phyloP scores from a whole-genome alignment of 2,797 vertebrate species.

The Varecia variegata region DNA sequence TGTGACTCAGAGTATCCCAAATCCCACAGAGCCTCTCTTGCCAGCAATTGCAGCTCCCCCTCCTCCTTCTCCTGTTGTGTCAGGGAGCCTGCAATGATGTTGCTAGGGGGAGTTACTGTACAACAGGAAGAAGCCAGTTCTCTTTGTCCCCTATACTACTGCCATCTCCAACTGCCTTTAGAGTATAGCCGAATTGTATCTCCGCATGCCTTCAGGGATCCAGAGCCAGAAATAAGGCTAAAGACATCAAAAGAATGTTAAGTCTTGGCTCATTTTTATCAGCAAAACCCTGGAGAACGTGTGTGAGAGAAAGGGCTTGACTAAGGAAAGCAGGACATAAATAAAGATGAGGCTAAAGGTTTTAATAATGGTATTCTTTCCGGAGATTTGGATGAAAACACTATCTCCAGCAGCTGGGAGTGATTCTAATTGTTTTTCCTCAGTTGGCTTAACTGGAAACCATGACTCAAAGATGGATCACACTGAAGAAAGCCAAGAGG shows the following conservation, averaged over 20 bases:
- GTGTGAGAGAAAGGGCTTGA: neutral
- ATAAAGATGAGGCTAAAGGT: neutral
- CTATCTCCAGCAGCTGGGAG: neutral
- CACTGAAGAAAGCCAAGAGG: neutral
- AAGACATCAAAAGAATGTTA: neutral
- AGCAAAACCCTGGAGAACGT: neutral
- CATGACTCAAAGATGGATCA: neutral
- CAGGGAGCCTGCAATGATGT: neutral
- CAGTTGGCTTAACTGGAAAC: neutral
- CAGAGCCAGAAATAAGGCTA: neutral
- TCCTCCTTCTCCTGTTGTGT: neutral
- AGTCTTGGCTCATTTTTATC: neutral
- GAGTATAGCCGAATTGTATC: neutral
- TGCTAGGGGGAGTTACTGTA: neutral
- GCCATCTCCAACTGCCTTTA: neutral
- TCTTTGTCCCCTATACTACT: neutral
- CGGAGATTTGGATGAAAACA: neutral
- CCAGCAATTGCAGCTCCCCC: neutral
- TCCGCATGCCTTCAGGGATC: neutral
- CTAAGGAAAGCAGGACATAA: neutral
- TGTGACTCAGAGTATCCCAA: neutral
- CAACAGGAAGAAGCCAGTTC: neutral
- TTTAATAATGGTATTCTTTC: neutral
- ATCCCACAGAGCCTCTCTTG: neutral
- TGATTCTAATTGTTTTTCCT: neutral